Evolutionary conservation across 2,113 vertebrate species (phyloP).

Genomic region (Phyllostomus hastatus): DNA sequence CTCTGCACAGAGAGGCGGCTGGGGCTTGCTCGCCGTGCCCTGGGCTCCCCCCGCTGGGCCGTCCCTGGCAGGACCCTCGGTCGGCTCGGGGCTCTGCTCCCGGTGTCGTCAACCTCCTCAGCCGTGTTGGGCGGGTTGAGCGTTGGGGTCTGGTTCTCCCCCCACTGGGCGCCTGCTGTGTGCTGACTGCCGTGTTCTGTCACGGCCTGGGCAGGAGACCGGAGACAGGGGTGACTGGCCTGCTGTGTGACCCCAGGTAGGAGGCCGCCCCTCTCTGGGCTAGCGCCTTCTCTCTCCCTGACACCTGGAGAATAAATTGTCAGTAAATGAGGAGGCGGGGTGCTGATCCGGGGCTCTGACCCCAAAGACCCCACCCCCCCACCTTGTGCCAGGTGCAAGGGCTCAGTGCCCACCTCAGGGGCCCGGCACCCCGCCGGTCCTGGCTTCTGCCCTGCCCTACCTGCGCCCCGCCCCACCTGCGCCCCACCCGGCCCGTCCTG

Average conservation of each 20-base stretch:
- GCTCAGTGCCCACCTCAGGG: fast-evolving
- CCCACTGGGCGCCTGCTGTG: fast-evolving
- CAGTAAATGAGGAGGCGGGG: background rate
- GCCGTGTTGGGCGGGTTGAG: fast-evolving
- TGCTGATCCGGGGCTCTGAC: background rate
- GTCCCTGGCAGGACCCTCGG: fast-evolving
- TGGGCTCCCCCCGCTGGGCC: fast-evolving
- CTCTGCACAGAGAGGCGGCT: background rate
- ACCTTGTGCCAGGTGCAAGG: background rate
- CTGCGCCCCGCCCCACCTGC: background rate
- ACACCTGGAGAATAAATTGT: fast-evolving
- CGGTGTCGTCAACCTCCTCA: too few relatives aligned
- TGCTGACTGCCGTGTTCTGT: background rate
- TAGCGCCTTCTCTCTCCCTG: background rate
- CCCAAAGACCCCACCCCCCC: fast-evolving
- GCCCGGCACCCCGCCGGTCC: fast-evolving
- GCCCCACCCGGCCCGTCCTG: fast-evolving
- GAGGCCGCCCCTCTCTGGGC: background rate
- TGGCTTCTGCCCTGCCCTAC: background rate
- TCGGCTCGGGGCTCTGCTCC: fast-evolving
- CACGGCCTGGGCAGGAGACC: background rate
- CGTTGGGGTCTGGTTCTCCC: too few relatives aligned
- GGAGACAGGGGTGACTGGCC: background rate
- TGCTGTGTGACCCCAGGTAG: background rate
- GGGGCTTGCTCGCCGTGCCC: fast-evolving